Base-by-base conservation (phyloP, 2,797 vertebrate genomes). In the Hypotaenidia philippensis region DNA sequence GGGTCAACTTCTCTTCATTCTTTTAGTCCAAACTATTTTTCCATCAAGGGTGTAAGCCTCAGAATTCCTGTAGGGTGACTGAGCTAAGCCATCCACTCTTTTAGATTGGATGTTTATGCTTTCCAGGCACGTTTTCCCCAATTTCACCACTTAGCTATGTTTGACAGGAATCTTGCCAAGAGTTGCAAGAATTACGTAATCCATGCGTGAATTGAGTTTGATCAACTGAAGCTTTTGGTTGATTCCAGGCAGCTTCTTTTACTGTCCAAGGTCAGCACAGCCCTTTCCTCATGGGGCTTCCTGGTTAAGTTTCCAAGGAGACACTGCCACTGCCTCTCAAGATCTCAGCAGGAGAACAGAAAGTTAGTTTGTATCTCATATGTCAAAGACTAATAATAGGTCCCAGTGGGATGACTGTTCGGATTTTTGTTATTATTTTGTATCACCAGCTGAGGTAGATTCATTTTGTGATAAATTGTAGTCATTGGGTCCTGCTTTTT, bases 181-280 rank as follows among this genome's bases (percentile, higher is more conserved):
- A 38, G 13, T 20, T 85, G 12, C 32, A 74, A 74, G n/a, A 32
- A 17, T 80, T 83, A 21, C 2, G 10, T 12, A 70, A 38, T 79
- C n/a, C 3, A 12, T 15, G 5, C 66, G 36, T 2, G 1, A 85
- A 41, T 63, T 0, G 0, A 21, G 29, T 90, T 49, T 87, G 83
- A 71, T 82, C 19, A 68, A 0, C 25, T 49, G 50, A 78, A 50
- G 47, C 12, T 83, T 87, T 83, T 68, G 45, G 41, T 68, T 0
- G 0, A 27, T 71, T 86, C 14, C 22, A 40, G 21, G 21, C 32
- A 71, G 18, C 11, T 90, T 81, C 57, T n/a, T 83, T 53, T 60
- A n/a, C 44, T 71, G 7, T 59, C 45, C 32, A 41, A 55, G 50
- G 59, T 57, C 57, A 81, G n/a, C 53, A 21, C 14, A 90, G 45